phyloP scores from a whole-genome alignment of 2,113 vertebrate species.

The Plestiodon gilberti region DNA sequence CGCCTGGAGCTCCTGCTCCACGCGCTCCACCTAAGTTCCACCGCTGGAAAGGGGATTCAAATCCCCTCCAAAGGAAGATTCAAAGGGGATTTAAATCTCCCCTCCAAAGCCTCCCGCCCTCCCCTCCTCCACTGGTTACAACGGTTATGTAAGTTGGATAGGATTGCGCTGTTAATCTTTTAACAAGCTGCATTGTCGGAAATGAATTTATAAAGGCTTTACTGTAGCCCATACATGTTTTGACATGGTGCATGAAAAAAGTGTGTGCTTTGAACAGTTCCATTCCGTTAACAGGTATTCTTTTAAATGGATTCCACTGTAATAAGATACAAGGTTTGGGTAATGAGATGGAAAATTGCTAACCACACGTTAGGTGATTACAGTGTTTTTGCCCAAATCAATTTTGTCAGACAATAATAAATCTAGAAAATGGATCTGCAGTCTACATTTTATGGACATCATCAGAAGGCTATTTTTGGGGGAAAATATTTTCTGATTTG shows the following conservation, averaged over 20 bases:
- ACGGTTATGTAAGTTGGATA: no score
- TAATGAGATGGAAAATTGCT: conserved; percentile 73
- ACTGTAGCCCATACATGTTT: conserved; percentile 57
- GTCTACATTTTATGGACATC: conserved; percentile 35
- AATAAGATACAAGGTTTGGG: conserved; percentile 67
- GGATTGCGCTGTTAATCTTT: background rate
- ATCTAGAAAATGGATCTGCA: conserved; percentile 59
- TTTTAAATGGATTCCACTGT: conserved; percentile 55
- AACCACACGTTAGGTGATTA: conserved; percentile 61
- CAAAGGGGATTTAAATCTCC: no score
- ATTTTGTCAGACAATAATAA: conserved; percentile 71
- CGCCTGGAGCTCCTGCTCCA: no score
- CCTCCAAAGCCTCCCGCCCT: no score
- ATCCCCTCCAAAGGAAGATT: no score
- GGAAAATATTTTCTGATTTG: conserved; percentile 58
- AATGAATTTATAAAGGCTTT: conserved; percentile 41
- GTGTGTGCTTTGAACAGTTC: conserved; percentile 54
- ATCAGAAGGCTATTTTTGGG: conserved; percentile 56
- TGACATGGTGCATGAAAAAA: conserved; percentile 63
- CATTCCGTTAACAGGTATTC: conserved; percentile 67
- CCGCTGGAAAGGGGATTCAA: no score
- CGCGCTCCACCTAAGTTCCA: no score
- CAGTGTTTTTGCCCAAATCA: conserved; percentile 63
- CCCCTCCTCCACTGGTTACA: no score
- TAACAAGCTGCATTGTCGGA: conserved; percentile 3